Conservation (phyloP, 2,113 vertebrate genomes). For the Dicrurus megarhynchus region DNA sequence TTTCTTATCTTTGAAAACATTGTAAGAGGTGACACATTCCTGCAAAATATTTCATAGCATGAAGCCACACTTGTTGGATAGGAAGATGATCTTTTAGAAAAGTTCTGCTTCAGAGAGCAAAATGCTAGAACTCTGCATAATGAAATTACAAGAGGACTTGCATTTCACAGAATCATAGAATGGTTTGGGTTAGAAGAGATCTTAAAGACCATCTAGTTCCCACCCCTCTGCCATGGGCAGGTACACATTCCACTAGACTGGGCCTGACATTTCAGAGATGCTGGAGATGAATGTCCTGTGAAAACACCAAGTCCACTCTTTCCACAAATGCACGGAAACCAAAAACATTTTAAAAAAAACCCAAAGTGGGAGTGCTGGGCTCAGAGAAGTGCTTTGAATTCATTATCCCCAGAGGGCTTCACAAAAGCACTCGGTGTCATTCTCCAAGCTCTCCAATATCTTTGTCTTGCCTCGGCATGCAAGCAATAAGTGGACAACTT, state of each 20-base stretch:
- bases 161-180: not conserved
- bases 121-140: not conserved
- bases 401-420: not conserved
- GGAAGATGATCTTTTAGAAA: not conserved
- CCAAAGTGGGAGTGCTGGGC: not conserved
- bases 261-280: not conserved
- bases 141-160: not conserved
- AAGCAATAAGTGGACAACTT: not conserved
- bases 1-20: constrained; percentile 1
- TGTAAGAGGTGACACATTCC: not conserved
- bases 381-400: not conserved
- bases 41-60: not conserved
- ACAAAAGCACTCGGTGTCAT: not conserved
- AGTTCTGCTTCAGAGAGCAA: not conserved
- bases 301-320: not conserved
- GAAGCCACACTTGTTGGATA: not conserved
- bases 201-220: not conserved
- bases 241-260: not conserved
- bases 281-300: not conserved
- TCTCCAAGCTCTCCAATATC: not conserved
- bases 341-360: not conserved
- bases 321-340: not conserved
- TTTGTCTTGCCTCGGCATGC: fast-evolving
- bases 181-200: not conserved
- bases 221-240: not conserved